These are phyloP conservation scores for Neelides sp. DNA, from an alignment of 1,140 invertebrate species.

Conservation along the genomic window DNA sequence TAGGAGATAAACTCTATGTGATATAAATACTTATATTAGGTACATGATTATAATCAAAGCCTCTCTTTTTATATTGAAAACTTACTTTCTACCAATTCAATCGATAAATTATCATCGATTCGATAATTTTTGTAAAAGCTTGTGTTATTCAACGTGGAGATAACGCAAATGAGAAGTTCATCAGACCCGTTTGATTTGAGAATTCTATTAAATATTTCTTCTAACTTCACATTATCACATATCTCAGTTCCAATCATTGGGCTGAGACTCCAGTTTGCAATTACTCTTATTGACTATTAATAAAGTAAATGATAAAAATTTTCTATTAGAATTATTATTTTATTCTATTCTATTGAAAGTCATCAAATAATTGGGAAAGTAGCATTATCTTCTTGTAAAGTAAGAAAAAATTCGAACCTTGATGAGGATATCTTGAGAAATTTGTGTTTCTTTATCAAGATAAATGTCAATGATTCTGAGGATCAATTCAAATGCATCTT, in stretches of 20 bases:
- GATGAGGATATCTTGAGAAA: conserved; percentile 52
- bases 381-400: neutral
- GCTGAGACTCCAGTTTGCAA: conserved; percentile 61
- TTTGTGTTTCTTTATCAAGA: conserved; percentile 39
- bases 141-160: conserved; percentile 54
- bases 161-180: conserved; percentile 48
- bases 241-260: conserved; percentile 47
- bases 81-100: conserved; percentile 36
- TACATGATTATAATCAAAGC: neutral
- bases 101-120: conserved; percentile 31
- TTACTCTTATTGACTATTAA: conserved; percentile 48
- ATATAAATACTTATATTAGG: conserved; percentile 3
- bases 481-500: conserved; percentile 44
- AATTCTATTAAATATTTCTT: conserved; percentile 40
- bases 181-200: conserved; percentile 45
- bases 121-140: conserved; percentile 43
- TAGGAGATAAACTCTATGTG: conserved; percentile 24
- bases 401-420: conserved; percentile 40
- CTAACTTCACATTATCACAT: conserved; percentile 36
- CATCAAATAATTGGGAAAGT: conserved; percentile 7
- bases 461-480: conserved; percentile 47
- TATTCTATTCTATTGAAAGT: too few relatives aligned
- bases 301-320: conserved; percentile 14
- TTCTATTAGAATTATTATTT: too few relatives aligned
- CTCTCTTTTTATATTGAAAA: neutral